phyloP scores from a whole-genome alignment of 2,113 vertebrate species.

The Coryphaenoides rupestris region DNA sequence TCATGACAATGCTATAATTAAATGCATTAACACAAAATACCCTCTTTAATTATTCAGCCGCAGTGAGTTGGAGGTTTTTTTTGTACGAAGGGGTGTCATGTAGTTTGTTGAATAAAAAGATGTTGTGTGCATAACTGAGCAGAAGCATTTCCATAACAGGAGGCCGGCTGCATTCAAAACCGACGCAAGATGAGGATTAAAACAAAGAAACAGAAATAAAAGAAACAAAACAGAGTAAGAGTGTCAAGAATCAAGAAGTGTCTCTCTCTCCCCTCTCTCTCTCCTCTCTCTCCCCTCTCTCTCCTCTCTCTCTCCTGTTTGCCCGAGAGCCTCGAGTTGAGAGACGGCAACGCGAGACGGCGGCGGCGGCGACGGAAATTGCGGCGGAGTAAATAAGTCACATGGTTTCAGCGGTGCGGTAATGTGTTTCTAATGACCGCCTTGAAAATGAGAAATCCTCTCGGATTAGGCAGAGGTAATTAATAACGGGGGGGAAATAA shows the following conservation, averaged over 20 bases:
- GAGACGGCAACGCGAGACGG: conserved; percentile 31
- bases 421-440: conserved; percentile 68
- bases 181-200: conserved; percentile 19
- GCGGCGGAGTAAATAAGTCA: conserved; percentile 59
- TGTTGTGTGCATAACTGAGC: conserved; percentile 52
- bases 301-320: conserved; percentile 13
- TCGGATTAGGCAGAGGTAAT: conserved; percentile 57
- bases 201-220: no score
- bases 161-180: conserved; percentile 37
- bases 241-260: no score
- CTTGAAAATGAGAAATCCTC: conserved; percentile 59
- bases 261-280: no score
- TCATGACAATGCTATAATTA: conserved; percentile 60
- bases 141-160: conserved; percentile 47
- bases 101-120: conserved; percentile 43
- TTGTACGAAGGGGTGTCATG: conserved; percentile 51
- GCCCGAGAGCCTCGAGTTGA: conserved; percentile 26
- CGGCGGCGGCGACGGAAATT: conserved; percentile 41
- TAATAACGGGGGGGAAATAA: conserved; percentile 57
- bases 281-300: no score
- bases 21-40: conserved; percentile 62
- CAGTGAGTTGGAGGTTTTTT: conserved; percentile 33
- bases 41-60: conserved; percentile 56
- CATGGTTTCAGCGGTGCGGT: conserved; percentile 54
- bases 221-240: no score